Evolutionary conservation across 2,797 vertebrate genomes (phyloP).

Genomic region (Megalops cyprinoides): DNA sequence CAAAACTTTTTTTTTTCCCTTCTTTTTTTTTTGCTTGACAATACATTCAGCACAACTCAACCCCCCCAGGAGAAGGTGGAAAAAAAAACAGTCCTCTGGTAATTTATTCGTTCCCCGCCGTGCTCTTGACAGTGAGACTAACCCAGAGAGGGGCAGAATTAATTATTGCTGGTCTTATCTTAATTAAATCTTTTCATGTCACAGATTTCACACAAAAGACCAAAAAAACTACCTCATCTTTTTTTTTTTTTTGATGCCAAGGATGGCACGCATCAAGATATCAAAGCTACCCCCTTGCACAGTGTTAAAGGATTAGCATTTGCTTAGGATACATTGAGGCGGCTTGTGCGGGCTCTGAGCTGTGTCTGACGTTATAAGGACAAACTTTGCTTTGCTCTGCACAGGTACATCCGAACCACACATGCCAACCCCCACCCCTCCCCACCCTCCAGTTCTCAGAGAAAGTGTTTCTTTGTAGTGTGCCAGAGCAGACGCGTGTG

Average conservation of each 20-base stretch:
- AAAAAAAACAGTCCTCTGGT: constrained; percentile 43
- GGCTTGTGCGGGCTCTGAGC: background rate
- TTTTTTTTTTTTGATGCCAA: constrained; percentile 41
- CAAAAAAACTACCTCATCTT: constrained; percentile 70
- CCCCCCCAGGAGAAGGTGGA: constrained; percentile 9
- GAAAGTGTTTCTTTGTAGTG: constrained; percentile 29
- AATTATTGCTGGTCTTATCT: constrained; percentile 79
- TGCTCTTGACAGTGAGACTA: constrained; percentile 70
- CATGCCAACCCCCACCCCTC: too few species aligned
- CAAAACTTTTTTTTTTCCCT: constrained; percentile 54
- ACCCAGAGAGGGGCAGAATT: constrained; percentile 68
- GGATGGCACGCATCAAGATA: constrained; percentile 64
- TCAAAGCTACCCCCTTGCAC: constrained; percentile 60
- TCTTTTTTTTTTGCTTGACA: constrained; percentile 39
- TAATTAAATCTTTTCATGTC: constrained; percentile 84
- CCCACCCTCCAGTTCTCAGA: background rate
- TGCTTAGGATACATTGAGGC: background rate
- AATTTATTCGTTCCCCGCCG: constrained; percentile 69
- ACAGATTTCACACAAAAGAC: constrained; percentile 74
- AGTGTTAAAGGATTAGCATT: constrained; percentile 52
- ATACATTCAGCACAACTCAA: constrained; percentile 36
- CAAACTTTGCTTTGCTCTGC: constrained; percentile 59
- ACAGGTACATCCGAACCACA: background rate
- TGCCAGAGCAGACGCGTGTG: constrained; percentile 34
- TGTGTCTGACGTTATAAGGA: constrained; percentile 58